Evolutionary conservation across 2,797 vertebrate species (phyloP).

Genomic region (Orientallactaga sibirica): DNA sequence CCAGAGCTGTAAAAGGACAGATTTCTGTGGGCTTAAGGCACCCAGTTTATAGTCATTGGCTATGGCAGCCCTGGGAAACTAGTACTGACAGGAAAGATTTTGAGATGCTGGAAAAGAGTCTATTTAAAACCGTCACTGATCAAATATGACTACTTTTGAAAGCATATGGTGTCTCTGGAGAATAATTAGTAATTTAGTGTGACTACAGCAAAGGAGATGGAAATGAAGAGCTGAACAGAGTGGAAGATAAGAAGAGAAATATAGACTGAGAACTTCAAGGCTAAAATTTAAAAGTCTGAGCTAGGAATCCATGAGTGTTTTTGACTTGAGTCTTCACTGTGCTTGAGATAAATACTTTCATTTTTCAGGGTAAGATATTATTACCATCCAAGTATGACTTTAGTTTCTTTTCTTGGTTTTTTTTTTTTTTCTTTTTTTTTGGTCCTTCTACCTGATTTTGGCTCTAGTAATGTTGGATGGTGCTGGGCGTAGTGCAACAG

Average conservation of each 20-base stretch:
- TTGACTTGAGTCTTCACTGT: not conserved
- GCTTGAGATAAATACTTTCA: not conserved
- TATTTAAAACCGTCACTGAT: not conserved
- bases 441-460: conserved; percentile 1
- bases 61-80: not conserved
- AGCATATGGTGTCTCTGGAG: not conserved
- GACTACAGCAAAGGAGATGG: not conserved
- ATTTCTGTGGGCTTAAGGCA: not conserved
- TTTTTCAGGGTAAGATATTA: not conserved
- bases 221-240: not conserved
- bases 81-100: not conserved
- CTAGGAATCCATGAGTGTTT: not conserved
- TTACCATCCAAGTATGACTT: not conserved
- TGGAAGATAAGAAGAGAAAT: not conserved
- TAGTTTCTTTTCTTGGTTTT: not conserved
- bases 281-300: not conserved
- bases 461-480: not conserved
- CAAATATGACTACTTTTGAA: not conserved
- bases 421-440: not conserved
- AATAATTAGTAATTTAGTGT: not conserved
- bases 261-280: not conserved
- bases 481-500: not conserved
- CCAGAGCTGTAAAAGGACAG: not conserved
- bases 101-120: not conserved
- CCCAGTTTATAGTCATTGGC: not conserved